Evolutionary conservation across 1,140 invertebrate species (phyloP), one percentile per base, ranked within the genome.

Genomic region (Rhagoletis pomonella): DNA sequence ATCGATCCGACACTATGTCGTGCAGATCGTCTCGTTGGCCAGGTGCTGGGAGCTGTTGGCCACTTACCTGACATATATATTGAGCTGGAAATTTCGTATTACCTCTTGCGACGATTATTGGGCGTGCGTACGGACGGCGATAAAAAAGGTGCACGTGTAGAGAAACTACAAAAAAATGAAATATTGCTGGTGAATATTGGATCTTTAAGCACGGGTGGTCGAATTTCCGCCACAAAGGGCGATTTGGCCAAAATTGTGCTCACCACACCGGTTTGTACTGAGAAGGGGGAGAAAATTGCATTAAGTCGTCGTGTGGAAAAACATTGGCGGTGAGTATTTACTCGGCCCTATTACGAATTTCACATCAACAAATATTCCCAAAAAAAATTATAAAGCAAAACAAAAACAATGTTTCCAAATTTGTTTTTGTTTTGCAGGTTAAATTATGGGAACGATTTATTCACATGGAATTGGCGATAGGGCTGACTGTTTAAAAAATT

Each of bases 41-140:
- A 99, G 94, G 98, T 99, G 85, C 95, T 99, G n/a, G 99, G 99
- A n/a, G 98, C 98, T 58, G 98, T 99, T 59, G 98, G 98, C 29
- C 97, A 97, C 60, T 94, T 99, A 87, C 99, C 99, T 0, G 97
- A 98, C 91, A 99, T 99, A 91, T 99, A 98, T 93, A 98, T 98
- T 89, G 99, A 99, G 93, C 95, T 99, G 86, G 98, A 99, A 95
- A 98, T 99, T 91, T 99, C 98, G 2, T 99, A 99, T 94, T 99
- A 99, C 94, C 94, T 99, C 58, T 94, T 99, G 50, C 97, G 99
- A 92, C 95, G 99, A 90, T 94, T 99, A 73, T 94, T 99, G 2
- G 99, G 99, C 73, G 99, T 99, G 0, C 96, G 98, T 93, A 99
- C 98, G 0, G 99, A 99, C 94, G 99, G 98, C 17, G 99, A 99